phyloP scores from a whole-genome alignment of 2,113 vertebrate genomes.

The Otolemur garnettii region DNA sequence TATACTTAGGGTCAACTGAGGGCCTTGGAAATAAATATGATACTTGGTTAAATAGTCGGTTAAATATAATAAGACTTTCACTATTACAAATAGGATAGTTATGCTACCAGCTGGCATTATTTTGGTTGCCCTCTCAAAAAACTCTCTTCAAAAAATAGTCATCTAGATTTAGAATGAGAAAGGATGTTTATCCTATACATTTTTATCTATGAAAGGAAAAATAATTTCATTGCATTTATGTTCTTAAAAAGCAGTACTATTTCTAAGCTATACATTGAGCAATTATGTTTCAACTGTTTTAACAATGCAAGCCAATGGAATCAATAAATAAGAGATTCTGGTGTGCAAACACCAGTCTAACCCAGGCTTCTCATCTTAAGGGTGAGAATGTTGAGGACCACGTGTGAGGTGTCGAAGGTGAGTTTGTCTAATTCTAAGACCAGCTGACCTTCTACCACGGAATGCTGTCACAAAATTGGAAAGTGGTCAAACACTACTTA shows the following conservation, averaged over 20 bases:
- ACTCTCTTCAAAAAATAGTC: slow-evolving; percentile 26
- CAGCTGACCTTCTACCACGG: neutral
- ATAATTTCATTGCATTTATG: neutral
- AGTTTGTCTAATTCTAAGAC: neutral
- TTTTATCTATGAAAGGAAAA: slow-evolving; percentile 50
- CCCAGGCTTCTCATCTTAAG: neutral
- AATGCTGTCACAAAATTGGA: neutral
- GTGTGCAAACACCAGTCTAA: neutral
- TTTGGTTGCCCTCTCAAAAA: slow-evolving; percentile 33
- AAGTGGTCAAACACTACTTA: neutral
- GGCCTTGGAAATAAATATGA: neutral
- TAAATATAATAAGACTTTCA: neutral
- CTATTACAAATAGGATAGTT: neutral
- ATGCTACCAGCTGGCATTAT: neutral
- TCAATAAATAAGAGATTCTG: neutral
- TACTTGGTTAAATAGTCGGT: slow-evolving; percentile 36
- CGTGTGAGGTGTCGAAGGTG: neutral
- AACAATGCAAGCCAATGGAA: slow-evolving; percentile 6
- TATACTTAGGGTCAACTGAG: neutral
- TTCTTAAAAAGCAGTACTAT: neutral
- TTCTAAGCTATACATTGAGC: neutral
- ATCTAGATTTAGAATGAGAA: slow-evolving; percentile 20
- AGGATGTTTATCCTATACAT: neutral
- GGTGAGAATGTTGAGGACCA: neutral
- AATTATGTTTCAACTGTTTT: slow-evolving; percentile 24